Percentiles rank a stretch among this genome's conserved stretches.
Conservation (phyloP, 2,797 vertebrate species). For the Poeciliopsis infans region DNA sequence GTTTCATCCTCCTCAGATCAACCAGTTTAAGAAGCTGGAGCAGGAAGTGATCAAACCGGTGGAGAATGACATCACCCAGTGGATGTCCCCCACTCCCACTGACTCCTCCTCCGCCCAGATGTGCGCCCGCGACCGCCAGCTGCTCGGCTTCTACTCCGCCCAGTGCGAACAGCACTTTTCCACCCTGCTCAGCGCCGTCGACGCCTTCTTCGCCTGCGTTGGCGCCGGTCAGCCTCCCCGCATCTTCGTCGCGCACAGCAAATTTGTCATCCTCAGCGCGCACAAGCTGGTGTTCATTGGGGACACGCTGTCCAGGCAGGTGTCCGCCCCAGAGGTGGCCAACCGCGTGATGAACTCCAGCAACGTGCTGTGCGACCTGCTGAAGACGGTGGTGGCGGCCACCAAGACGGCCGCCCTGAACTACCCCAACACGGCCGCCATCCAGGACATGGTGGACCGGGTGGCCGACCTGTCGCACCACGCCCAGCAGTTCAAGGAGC, state of each 20-base stretch:
- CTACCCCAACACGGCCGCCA: conserved; percentile 88
- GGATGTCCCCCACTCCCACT: conserved; percentile 71
- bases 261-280: conserved; percentile 95
- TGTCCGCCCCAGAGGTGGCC: conserved; percentile 84
- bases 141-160: conserved; percentile 92
- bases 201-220: conserved; percentile 92
- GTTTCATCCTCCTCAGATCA: conserved; percentile 81
- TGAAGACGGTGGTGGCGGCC: conserved; percentile 90
- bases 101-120: conserved; percentile 51
- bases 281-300: conserved; percentile 99
- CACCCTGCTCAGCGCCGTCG: conserved; percentile 91
- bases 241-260: conserved; percentile 96
- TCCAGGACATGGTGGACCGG: conserved; percentile 96
- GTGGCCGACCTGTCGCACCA: conserved; percentile 91
- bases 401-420: conserved; percentile 93
- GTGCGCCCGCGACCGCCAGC: conserved; percentile 84
- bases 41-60: conserved; percentile 94
- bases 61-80: conserved; percentile 94
- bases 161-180: conserved; percentile 93
- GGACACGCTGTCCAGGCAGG: conserved; percentile 91
- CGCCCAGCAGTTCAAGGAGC: conserved; percentile 90
- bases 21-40: conserved; percentile 94
- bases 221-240: conserved; percentile 89
- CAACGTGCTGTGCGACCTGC: conserved; percentile 92
- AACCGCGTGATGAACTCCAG: conserved; percentile 93